Conservation (phyloP, 2,888 invertebrate genomes). For the Athetis lepigone region DNA sequence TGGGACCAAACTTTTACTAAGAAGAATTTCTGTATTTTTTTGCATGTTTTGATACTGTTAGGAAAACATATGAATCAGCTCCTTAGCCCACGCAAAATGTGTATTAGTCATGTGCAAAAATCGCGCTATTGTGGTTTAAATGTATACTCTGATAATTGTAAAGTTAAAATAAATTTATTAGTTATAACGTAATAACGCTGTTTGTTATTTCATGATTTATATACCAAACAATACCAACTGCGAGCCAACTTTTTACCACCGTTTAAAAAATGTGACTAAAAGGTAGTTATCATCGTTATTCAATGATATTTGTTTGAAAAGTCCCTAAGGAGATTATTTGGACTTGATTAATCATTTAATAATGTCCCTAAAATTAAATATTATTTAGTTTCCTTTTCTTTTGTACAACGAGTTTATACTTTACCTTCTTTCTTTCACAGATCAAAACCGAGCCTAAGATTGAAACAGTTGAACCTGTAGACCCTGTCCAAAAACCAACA, state of each 20-base stretch:
- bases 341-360: too few species aligned
- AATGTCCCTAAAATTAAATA: too few species aligned
- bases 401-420: background rate
- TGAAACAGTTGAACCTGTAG: conserved; percentile 42
- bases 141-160: too few species aligned
- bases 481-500: conserved; percentile 41
- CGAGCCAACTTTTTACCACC: too few species aligned
- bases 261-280: too few species aligned
- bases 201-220: too few species aligned
- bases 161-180: too few species aligned
- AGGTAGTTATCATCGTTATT: too few species aligned
- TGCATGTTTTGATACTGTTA: conserved; percentile 20
- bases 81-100: background rate
- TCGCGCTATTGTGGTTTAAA: background rate
- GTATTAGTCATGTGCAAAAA: conserved; percentile 23
- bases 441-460: conserved; percentile 37
- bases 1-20: background rate
- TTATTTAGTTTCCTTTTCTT: background rate
- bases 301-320: too few species aligned
- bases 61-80: conserved; percentile 39
- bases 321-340: too few species aligned
- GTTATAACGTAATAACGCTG: too few species aligned
- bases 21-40: conserved; percentile 21
- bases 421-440: conserved; percentile 16
- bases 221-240: too few species aligned